phyloP scores from a whole-genome alignment of 2,113 vertebrate species.

The Tamias sibiricus region DNA sequence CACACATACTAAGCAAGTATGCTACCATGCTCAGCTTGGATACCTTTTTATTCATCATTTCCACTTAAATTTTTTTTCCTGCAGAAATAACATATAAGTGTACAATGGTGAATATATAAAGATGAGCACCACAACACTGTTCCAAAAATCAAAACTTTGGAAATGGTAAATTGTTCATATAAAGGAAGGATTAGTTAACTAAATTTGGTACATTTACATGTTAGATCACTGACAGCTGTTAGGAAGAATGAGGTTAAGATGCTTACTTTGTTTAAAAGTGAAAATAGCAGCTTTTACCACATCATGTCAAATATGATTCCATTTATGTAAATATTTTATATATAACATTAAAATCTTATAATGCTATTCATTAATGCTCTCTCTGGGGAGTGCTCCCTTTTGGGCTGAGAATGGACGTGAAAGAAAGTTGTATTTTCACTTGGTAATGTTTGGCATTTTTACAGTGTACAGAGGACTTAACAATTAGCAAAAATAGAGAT shows the following conservation, averaged over 20 bases:
- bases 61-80: background rate
- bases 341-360: background rate
- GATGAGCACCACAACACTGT: background rate
- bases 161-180: background rate
- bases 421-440: background rate
- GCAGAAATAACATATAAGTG: background rate
- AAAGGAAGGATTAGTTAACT: background rate
- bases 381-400: background rate
- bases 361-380: background rate
- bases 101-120: background rate
- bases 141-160: background rate
- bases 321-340: constrained; percentile 32
- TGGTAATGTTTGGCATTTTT: background rate
- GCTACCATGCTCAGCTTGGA: background rate
- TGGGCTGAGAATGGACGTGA: background rate
- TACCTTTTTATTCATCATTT: background rate
- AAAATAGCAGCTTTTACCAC: background rate
- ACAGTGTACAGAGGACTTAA: background rate
- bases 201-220: background rate
- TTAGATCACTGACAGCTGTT: background rate
- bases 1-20: background rate
- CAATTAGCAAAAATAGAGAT: background rate
- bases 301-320: background rate
- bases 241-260: constrained; percentile 19
- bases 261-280: background rate